Percentiles rank a stretch among this genome's conserved stretches.
Evolutionary conservation across 2,888 invertebrate genomes (phyloP).

Genomic region (Tridacna gigas): DNA sequence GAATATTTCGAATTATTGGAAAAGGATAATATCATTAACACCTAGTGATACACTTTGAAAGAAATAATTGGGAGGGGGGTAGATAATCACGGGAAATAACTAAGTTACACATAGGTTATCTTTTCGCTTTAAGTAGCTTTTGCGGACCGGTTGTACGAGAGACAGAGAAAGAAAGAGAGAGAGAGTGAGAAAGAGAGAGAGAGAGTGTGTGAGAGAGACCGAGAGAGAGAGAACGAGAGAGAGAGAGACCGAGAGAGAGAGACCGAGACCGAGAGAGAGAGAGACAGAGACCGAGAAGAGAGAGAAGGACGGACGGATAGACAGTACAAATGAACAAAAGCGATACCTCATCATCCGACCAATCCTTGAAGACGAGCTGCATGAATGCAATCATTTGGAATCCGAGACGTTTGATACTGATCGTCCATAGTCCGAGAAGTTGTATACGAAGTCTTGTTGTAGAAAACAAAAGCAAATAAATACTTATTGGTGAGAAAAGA

Average conservation of each 20-base stretch:
- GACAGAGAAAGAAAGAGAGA: too few relatives aligned
- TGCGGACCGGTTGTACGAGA: too few relatives aligned
- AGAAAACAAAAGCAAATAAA: too few relatives aligned
- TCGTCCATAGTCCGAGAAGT: slow-evolving; percentile 82
- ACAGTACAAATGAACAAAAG: not conserved
- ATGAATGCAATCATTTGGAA: slow-evolving; percentile 83
- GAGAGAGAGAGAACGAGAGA: slow-evolving; percentile 13
- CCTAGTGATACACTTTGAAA: too few relatives aligned
- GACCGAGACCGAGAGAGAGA: not conserved
- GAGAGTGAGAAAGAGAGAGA: slow-evolving; percentile 28
- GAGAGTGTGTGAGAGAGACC: slow-evolving; percentile 20
- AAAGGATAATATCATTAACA: too few relatives aligned
- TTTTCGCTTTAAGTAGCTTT: too few relatives aligned
- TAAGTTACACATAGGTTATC: too few relatives aligned
- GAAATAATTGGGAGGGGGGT: too few relatives aligned
- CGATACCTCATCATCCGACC: slow-evolving; percentile 80
- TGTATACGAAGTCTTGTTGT: slow-evolving; percentile 78
- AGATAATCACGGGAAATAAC: too few relatives aligned
- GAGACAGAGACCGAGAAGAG: too few relatives aligned
- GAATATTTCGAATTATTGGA: too few relatives aligned
- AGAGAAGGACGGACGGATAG: not conserved
- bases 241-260: not conserved
- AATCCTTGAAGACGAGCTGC: slow-evolving; percentile 82
- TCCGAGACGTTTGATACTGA: slow-evolving; percentile 82
- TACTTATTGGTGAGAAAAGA: too few relatives aligned